These are phyloP conservation scores for Hydraecia micacea DNA, from an alignment of 2,888 invertebrate species.

Conservation along the genomic window DNA sequence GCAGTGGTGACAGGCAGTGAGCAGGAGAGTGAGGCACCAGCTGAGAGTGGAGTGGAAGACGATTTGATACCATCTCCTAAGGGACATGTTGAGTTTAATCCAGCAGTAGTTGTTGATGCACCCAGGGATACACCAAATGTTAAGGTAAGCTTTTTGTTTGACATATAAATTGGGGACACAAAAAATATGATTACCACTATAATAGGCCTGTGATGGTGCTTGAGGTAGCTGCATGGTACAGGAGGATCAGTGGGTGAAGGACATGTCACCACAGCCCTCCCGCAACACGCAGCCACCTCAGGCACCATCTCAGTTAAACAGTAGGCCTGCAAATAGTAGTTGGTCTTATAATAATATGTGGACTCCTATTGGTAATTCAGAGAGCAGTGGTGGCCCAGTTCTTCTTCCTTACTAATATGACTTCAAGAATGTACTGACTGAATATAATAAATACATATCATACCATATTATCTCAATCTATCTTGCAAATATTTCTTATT, in stretches of 20 bases:
- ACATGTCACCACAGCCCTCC: neutral
- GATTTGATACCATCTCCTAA: conserved; percentile 78
- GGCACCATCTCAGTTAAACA: neutral
- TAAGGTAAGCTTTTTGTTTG: conserved; percentile 75
- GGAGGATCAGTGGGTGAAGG: neutral
- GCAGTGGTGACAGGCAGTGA: conserved; percentile 83
- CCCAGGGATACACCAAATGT: conserved; percentile 89
- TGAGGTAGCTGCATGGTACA: neutral
- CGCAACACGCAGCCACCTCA: neutral
- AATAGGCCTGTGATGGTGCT: neutral
- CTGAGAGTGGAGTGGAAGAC: conserved; percentile 86
- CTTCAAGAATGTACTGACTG: conserved; percentile 16
- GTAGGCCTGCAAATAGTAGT: neutral
- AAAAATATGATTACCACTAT: neutral
- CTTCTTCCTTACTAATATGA: conserved; percentile 23
- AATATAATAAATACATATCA: neutral
- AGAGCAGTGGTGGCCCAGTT: neutral
- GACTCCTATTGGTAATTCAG: neutral
- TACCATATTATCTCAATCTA: conserved; percentile 26
- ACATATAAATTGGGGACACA: neutral
- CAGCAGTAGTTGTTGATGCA: conserved; percentile 92
- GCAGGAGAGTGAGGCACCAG: conserved; percentile 85
- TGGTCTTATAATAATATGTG: neutral
- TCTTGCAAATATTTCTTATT: conserved; percentile 29
- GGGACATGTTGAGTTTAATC: conserved; percentile 92